A percentile compares a stretch with the other conserved stretches of the same genome.
Conservation (phyloP, 2,113 vertebrate genomes). For the Rhipidura dahli region DNA sequence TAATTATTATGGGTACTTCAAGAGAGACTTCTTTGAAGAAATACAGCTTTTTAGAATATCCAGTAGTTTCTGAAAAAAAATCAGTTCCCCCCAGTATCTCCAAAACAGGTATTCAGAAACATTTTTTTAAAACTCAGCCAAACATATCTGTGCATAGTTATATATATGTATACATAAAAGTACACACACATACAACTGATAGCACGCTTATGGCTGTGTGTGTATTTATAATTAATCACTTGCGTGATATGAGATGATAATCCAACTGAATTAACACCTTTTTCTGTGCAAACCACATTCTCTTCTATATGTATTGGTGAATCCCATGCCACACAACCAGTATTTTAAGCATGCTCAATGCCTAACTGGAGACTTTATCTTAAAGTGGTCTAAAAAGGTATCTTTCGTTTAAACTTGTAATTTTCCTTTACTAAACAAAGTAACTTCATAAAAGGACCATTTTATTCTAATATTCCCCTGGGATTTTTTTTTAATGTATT, state of each 20-base stretch:
- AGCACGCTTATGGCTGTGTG: accelerated
- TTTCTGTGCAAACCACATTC: background rate
- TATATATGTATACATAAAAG: background rate
- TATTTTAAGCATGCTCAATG: background rate
- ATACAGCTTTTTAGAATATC: background rate
- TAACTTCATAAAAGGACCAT: background rate
- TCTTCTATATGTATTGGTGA: background rate
- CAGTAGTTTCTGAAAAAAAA: background rate
- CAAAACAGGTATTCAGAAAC: background rate
- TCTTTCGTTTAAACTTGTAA: background rate
- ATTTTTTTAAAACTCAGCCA: background rate
- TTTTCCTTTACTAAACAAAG: background rate
- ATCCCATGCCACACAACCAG: background rate
- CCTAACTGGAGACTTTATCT: background rate
- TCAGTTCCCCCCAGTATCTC: background rate
- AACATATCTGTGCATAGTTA: background rate
- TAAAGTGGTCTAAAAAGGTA: background rate
- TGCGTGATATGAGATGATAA: background rate
- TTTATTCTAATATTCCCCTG: background rate
- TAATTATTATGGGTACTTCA: background rate
- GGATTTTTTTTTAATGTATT: background rate
- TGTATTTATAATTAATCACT: background rate
- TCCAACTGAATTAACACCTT: background rate
- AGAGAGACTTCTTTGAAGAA: background rate
- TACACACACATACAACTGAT: background rate